phyloP scores from a whole-genome alignment of 2,797 vertebrate species.

The Sebastes alutus region DNA sequence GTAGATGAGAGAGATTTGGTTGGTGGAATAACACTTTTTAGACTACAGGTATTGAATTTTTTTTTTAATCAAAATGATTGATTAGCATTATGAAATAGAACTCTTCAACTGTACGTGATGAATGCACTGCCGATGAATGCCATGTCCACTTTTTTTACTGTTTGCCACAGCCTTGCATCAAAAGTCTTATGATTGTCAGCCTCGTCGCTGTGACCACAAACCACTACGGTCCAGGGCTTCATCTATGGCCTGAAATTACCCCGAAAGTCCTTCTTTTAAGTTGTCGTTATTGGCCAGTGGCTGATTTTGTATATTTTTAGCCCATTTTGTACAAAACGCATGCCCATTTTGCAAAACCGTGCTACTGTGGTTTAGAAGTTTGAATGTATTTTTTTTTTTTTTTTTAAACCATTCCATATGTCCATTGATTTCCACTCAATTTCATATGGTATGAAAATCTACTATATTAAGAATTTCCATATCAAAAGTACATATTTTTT shows the following conservation, averaged over 20 bases:
- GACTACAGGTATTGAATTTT: not conserved
- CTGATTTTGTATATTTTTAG: not conserved
- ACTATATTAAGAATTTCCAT: not conserved
- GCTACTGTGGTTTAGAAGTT: not conserved
- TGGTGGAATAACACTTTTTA: not conserved
- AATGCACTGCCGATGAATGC: constrained; percentile 65
- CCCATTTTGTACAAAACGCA: not conserved
- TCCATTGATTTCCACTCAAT: not conserved
- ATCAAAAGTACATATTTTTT: not conserved
- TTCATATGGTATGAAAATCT: not conserved
- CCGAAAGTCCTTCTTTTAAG: not conserved
- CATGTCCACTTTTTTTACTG: constrained; percentile 29
- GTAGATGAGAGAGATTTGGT: not conserved
- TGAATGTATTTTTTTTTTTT: constrained; percentile 31
- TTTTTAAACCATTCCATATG: not conserved
- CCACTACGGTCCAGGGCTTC: constrained; percentile 9
- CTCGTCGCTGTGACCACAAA: constrained; percentile 49
- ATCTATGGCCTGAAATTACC: not conserved
- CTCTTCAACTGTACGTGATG: constrained; percentile 32
- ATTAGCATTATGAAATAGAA: constrained; percentile 19
- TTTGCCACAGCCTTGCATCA: constrained; percentile 53
- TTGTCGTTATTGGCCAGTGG: not conserved
- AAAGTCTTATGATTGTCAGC: constrained; percentile 46
- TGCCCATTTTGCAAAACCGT: not conserved
- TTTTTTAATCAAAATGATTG: not conserved